Base-by-base conservation (phyloP, 2,113 vertebrate species). In the Erythrocercus mccallii region DNA sequence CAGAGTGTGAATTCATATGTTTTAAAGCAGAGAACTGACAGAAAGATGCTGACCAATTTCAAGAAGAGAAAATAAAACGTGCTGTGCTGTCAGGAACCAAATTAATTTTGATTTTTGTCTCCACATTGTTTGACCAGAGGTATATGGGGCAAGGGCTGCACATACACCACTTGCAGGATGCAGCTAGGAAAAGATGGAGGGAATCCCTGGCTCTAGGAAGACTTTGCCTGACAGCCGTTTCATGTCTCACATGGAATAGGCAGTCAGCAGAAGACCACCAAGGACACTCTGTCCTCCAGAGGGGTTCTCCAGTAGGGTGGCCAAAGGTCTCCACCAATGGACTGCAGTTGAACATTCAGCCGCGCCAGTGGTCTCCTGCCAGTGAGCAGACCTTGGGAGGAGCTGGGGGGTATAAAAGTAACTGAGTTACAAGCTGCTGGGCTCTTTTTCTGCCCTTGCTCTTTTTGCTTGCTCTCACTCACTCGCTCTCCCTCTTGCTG, bases 261-360 rank as follows among this genome's bases (percentile, higher is more conserved):
- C 45, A 23, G 22, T 60, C 37, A 51, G 53, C 50, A 60, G 33
- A 45, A 69, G 22, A 38, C 33, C 45, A 10, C 38, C 38, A 38
- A 51, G 38, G 37, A 23, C 4, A 1, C 27, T 60, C 3, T 44
- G 62, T 60, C 37, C 37, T 68, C 62, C 37, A 38, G 27, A 58
- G 18, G 17, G 33, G 22, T 51, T 69, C 62, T 68, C 12, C 62
- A 37, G 0, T 10, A 0, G 0, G 3, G 18, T 45, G 33, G 33
- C 22, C 15, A 19, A 37, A 61, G 27, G 15, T 69, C 13, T 22
- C 21, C 27, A 68, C 11, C 22, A 21, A 5, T 22, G 62, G 51
- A 12, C 30, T 30, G 40, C 22, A 47, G 50, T 19, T 0, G 0
- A 76, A 22, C 1, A 0, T 33, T 60, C 11, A 37, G 0, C 53